phyloP scores from a whole-genome alignment of 92 coral and sea anemone species.

The Plumapathes pennacea region DNA sequence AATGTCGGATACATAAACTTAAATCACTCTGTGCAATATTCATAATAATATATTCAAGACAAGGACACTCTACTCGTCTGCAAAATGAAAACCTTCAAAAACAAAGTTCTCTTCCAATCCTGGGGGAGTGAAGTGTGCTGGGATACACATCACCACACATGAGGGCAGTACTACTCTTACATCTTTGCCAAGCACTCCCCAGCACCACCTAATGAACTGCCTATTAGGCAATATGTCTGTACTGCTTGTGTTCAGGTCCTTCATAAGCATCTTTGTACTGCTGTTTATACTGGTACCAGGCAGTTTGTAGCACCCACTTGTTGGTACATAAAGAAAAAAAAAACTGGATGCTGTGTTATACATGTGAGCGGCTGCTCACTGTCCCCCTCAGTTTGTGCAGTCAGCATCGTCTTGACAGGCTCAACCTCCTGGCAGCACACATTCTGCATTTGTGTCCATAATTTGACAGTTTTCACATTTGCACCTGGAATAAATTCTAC shows the following conservation, averaged over 20 bases:
- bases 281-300: constrained; percentile 48
- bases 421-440: constrained; percentile 6
- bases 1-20: no score
- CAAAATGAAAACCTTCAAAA: constrained; percentile 33
- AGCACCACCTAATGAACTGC: constrained; percentile 45
- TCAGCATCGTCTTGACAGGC: background rate
- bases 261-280: constrained; percentile 31
- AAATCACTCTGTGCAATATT: no score
- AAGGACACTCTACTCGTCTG: constrained; percentile 42
- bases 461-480: constrained; percentile 6
- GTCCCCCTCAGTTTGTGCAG: background rate
- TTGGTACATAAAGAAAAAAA: no score
- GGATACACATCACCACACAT: constrained; percentile 48
- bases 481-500: constrained; percentile 6
- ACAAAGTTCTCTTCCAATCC: constrained; percentile 40
- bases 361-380: constrained; percentile 15
- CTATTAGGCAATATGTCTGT: constrained; percentile 25
- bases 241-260: constrained; percentile 39
- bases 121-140: constrained; percentile 61
- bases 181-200: constrained; percentile 47
- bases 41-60: no score
- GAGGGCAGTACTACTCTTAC: constrained; percentile 50
- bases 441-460: background rate
- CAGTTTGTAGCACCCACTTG: constrained; percentile 51
- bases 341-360: constrained; percentile 48